A percentile compares a stretch with the other conserved stretches of the same genome.
These are phyloP conservation scores for Solea senegalensis DNA, from an alignment of 2,113 vertebrate species.

Conservation along the genomic window DNA sequence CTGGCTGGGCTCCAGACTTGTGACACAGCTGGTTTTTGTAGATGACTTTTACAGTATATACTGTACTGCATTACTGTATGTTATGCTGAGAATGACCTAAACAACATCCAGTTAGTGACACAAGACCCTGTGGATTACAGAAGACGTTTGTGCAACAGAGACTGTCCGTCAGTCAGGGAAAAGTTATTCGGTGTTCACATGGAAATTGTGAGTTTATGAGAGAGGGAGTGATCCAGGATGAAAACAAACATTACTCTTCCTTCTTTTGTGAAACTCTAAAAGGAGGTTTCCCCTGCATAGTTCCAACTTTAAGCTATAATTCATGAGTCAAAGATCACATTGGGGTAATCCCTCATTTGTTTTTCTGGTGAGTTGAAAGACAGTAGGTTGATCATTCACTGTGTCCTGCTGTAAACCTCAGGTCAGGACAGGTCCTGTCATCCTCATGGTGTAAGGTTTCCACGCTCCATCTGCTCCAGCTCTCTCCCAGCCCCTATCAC, in stretches of 20 bases:
- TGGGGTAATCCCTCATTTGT: not conserved
- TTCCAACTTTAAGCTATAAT: slow-evolving; percentile 18
- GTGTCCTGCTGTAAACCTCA: slow-evolving; percentile 17
- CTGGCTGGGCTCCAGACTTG: slow-evolving; percentile 32
- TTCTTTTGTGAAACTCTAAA: slow-evolving; percentile 53
- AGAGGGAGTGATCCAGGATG: slow-evolving; percentile 56
- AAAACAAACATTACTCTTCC: slow-evolving; percentile 65
- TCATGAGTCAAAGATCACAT: slow-evolving; percentile 2
- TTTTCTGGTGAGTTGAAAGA: not conserved
- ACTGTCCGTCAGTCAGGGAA: slow-evolving; percentile 44
- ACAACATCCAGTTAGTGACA: slow-evolving; percentile 31
- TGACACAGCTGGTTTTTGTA: slow-evolving; percentile 35
- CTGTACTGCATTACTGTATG: slow-evolving; percentile 1
- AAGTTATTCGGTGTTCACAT: slow-evolving; percentile 37
- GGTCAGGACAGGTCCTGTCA: not conserved
- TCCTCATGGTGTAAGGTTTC: slow-evolving; percentile 59
- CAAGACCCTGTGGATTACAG: slow-evolving; percentile 28
- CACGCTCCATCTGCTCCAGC: slow-evolving; percentile 44
- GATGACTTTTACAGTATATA: slow-evolving; percentile 26
- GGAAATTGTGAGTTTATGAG: slow-evolving; percentile 58
- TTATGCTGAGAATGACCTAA: slow-evolving; percentile 57
- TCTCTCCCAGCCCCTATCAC: not conserved
- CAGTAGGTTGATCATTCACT: not conserved
- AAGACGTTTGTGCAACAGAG: slow-evolving; percentile 46
- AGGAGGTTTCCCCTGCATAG: slow-evolving; percentile 16